Evolutionary conservation across 2,113 vertebrate species (phyloP).

Genomic region (Emydura subglobosa): DNA sequence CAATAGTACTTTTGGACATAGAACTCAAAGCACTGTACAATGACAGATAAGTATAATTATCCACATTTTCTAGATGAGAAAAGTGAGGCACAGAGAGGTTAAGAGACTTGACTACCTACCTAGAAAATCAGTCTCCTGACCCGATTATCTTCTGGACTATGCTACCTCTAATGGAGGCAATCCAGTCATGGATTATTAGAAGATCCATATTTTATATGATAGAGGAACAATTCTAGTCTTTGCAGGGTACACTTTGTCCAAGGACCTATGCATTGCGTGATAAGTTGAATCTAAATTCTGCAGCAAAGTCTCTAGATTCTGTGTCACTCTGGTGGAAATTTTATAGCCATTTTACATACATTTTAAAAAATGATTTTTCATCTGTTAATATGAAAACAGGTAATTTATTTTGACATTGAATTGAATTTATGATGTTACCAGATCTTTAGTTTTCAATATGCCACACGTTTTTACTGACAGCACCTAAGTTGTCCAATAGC

Average conservation of each 20-base stretch:
- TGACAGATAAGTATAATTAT: neutral
- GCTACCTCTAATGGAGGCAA: too few relatives aligned
- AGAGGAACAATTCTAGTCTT: neutral
- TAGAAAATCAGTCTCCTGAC: neutral
- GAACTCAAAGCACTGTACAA: neutral
- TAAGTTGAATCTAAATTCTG: too few relatives aligned
- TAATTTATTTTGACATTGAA: neutral
- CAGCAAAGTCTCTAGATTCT: neutral
- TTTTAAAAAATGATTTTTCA: neutral
- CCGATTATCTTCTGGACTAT: neutral
- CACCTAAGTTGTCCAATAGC: neutral
- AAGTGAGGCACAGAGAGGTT: neutral
- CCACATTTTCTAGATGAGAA: neutral
- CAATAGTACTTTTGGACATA: neutral
- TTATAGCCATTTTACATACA: neutral
- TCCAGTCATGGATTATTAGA: too few relatives aligned
- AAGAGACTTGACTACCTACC: too few relatives aligned
- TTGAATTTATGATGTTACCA: neutral
- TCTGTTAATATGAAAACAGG: neutral
- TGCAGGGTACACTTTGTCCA: neutral
- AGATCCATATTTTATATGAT: neutral
- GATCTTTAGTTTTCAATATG: neutral
- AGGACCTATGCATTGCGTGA: neutral
- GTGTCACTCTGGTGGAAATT: neutral
- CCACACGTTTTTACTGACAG: neutral